A percentile compares a stretch with the other conserved stretches of the same genome.
Evolutionary conservation across 2,113 vertebrate species (phyloP).

Genomic region (Datnioides undecimradiatus): DNA sequence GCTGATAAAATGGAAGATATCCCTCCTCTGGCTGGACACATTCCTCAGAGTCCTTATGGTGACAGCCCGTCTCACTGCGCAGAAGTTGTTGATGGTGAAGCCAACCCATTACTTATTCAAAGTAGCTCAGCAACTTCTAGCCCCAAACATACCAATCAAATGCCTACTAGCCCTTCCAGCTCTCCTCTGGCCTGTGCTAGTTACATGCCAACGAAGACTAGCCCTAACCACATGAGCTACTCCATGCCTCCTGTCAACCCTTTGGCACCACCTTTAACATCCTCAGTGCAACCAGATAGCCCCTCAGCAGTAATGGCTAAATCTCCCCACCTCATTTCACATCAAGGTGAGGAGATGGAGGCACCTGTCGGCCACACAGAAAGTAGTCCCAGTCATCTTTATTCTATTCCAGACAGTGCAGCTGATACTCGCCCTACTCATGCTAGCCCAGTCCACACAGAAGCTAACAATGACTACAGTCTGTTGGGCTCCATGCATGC

Average conservation of each 20-base stretch:
- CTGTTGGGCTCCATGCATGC: not conserved
- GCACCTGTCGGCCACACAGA: not conserved
- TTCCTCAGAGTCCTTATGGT: slow-evolving; percentile 22
- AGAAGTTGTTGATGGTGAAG: slow-evolving; percentile 14
- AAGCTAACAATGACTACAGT: not conserved
- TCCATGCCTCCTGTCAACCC: not conserved
- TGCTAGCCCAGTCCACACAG: not conserved
- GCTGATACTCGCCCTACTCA: not conserved
- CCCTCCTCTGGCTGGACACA: slow-evolving; percentile 3
- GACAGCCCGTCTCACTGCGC: not conserved
- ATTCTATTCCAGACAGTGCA: not conserved
- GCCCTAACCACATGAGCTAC: not conserved
- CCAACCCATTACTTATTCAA: slow-evolving; percentile 7
- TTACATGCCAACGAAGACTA: not conserved
- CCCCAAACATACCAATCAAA: slow-evolving; percentile 29
- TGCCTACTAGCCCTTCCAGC: slow-evolving; percentile 22
- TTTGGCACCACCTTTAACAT: not conserved
- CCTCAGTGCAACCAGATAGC: not conserved
- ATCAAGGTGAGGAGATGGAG: slow-evolving; percentile 38
- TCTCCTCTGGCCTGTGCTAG: slow-evolving; percentile 7
- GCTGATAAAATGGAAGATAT: slow-evolving; percentile 17
- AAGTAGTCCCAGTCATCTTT: not conserved
- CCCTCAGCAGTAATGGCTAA: not conserved
- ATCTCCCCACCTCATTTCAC: not conserved
- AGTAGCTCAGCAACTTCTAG: slow-evolving; percentile 16